These are phyloP conservation scores for Chaenodraco wilsoni DNA, from an alignment of 2,797 vertebrate species.

Conservation along the genomic window DNA sequence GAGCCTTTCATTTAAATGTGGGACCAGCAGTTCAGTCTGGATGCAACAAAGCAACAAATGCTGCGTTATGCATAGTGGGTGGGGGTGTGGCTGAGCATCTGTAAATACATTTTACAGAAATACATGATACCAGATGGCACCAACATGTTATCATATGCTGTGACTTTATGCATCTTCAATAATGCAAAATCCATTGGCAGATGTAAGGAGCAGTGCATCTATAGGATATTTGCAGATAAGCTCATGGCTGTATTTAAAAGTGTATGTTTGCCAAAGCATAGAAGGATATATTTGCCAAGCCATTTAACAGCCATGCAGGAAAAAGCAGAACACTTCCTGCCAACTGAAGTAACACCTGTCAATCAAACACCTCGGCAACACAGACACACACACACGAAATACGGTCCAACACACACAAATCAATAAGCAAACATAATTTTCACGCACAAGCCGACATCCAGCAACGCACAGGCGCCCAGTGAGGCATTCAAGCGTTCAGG, in stretches of 20 bases:
- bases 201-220: no score
- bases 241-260: slow-evolving; percentile 6
- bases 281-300: slow-evolving; percentile 34
- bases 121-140: no score
- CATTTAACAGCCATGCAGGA: slow-evolving; percentile 39
- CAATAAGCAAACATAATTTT: slow-evolving; percentile 47
- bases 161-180: no score
- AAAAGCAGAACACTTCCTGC: slow-evolving; percentile 34
- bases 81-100: no score
- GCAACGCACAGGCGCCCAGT: slow-evolving; percentile 35
- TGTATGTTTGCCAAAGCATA: slow-evolving; percentile 25
- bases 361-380: slow-evolving; percentile 39
- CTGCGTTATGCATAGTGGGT: neutral
- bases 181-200: no score
- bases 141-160: no score
- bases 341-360: slow-evolving; percentile 56
- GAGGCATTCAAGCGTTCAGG: slow-evolving; percentile 49
- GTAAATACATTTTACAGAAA: no score
- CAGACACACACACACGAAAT: neutral
- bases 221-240: no score
- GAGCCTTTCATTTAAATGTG: neutral
- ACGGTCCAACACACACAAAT: slow-evolving; percentile 30
- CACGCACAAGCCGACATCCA: slow-evolving; percentile 42
- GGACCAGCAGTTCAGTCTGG: neutral
- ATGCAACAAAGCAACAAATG: neutral